phyloP scores from a whole-genome alignment of 2,888 invertebrate genomes.

The Scaptomyza parva region DNA sequence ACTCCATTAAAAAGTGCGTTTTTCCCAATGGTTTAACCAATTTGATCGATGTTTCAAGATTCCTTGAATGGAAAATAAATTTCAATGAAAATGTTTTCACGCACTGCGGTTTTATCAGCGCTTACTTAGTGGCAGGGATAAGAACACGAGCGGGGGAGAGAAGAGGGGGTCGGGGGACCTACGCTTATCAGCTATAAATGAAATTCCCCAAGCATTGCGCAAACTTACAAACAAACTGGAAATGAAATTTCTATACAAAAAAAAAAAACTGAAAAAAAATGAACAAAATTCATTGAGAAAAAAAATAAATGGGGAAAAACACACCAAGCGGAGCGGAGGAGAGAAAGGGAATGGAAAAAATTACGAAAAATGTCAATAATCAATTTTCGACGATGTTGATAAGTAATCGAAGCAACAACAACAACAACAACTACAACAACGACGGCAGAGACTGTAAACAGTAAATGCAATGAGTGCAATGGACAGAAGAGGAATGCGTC shows the following conservation, averaged over 20 bases:
- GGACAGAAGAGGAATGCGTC: slow-evolving; percentile 15
- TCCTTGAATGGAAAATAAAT: slow-evolving; percentile 40
- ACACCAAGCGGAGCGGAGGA: too few relatives aligned
- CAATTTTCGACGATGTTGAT: slow-evolving; percentile 58
- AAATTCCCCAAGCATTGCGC: slow-evolving; percentile 40
- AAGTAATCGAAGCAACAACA: slow-evolving; percentile 50
- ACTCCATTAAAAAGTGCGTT: too few relatives aligned
- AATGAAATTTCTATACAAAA: not conserved
- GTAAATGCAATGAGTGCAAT: slow-evolving; percentile 32
- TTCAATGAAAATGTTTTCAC: slow-evolving; percentile 36
- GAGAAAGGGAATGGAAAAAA: slow-evolving; percentile 22
- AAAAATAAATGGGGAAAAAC: too few relatives aligned
- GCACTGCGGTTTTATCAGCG: slow-evolving; percentile 30
- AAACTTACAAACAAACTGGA: slow-evolving; percentile 12
- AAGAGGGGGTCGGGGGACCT: not conserved
- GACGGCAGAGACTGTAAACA: too few relatives aligned
- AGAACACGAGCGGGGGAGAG: not conserved
- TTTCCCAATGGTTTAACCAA: slow-evolving; percentile 19
- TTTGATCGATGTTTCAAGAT: slow-evolving; percentile 42
- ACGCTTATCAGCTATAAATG: slow-evolving; percentile 33
- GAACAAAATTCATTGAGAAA: slow-evolving; percentile 37
- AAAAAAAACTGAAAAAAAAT: not conserved
- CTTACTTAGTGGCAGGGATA: not conserved
- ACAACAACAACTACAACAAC: not conserved
- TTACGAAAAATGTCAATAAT: slow-evolving; percentile 64